Conservation (phyloP, 1,140 invertebrate species). For the Cryptotermes secundus region DNA sequence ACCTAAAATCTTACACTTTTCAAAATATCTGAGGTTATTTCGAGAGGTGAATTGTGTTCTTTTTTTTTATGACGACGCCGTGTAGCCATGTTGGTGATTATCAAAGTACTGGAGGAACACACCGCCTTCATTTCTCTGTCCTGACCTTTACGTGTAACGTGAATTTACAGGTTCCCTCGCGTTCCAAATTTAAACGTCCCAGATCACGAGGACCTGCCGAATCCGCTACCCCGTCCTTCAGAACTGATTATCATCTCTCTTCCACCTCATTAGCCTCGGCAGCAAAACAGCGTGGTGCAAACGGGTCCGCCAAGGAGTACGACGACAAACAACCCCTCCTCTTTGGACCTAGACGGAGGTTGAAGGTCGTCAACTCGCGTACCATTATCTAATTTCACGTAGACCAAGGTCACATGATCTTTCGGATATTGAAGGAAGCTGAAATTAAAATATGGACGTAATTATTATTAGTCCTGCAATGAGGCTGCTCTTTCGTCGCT, state of each 20-base stretch:
- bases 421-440: background rate
- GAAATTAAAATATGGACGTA: background rate
- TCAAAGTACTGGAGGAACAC: no score
- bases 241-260: background rate
- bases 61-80: no score
- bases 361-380: background rate
- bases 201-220: background rate
- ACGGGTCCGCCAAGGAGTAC: background rate
- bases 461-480: background rate
- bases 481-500: background rate
- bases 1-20: no score
- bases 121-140: no score
- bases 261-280: background rate
- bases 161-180: no score
- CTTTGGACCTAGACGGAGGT: background rate
- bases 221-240: background rate
- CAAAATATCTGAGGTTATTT: no score
- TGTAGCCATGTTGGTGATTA: no score
- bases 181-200: background rate
- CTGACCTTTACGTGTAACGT: no score
- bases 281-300: background rate
- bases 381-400: background rate
- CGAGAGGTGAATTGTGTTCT: no score
- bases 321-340: background rate
- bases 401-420: background rate